Evolutionary conservation across 37 sponge, comb jelly and placozoan genomes (phyloP), one percentile per base, ranked within the genome.

Genomic region (Ephydatia muelleri): DNA sequence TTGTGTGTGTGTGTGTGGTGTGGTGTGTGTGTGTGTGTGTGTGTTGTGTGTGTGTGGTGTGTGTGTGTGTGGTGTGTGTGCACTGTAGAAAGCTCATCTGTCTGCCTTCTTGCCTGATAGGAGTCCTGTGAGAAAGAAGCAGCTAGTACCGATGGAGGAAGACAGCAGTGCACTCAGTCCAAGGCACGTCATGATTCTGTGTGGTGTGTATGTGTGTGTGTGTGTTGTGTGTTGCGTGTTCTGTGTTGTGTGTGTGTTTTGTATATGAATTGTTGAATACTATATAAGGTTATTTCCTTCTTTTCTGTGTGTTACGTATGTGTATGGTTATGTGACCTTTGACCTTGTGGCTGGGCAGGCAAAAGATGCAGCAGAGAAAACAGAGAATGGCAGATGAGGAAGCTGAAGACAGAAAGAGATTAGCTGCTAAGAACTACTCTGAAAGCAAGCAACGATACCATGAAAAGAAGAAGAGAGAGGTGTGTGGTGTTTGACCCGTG

Each of bases 381-480:
- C 79, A 85, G 31, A 72, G 87, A 68, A 85, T 83, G 75, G 95
- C 95, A 5, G 95, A 92, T 40, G 25, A 86, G 47, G 85, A 95
- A 38, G 95, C 93, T 39, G 94, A 86, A 78, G 31, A 80, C 33
- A 79, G 71, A 68, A 89, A 67, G 91, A 91, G 32, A 82, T 48
- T 75, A 16, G 83, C 88, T 19, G 80, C 64, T 16, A 64, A 83
- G 36, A 87, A 86, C 49, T 86, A 73, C 68, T 78, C 76, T 12
- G 91, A 90, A 32, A 76, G 67, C 26, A 48, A 75, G 29, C 80
- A 80, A 78, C 73, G 90, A 73, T 85, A 67, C 27, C 80, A 67
- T 3, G 79, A 86, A 70, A 64, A 78, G 26, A 85, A 82, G 73
- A 82, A 77, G 35, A 77, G 78, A 72, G 79, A 84, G 73, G 81